phyloP scores from a whole-genome alignment of 2,888 invertebrate species.

The Chrysolina americana region DNA sequence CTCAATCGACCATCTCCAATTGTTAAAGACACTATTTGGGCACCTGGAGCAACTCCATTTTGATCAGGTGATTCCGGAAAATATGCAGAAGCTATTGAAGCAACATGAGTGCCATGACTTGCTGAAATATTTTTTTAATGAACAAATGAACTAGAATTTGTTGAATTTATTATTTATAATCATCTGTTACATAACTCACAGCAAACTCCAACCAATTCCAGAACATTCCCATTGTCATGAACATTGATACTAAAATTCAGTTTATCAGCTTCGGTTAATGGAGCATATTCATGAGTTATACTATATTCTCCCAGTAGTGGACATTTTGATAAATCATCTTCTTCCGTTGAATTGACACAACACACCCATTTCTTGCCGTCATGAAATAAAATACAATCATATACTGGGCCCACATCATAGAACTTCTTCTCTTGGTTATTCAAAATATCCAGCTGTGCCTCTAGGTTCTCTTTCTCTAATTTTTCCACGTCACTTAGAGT shows the following conservation, averaged over 20 bases:
- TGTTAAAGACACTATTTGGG: conserved; percentile 91
- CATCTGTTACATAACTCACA: conserved; percentile 76
- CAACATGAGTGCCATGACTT: conserved; percentile 97
- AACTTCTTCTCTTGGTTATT: conserved; percentile 90
- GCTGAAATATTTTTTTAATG: conserved; percentile 72
- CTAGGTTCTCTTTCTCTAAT: conserved; percentile 89
- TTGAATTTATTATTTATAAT: too few relatives aligned
- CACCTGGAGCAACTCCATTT: conserved; percentile 97
- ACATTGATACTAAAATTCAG: conserved; percentile 94
- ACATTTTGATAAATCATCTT: conserved; percentile 85
- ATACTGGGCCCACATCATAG: conserved; percentile 88
- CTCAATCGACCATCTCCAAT: conserved; percentile 94
- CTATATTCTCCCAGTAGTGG: conserved; percentile 86
- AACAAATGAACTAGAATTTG: neutral
- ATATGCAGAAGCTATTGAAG: conserved; percentile 94
- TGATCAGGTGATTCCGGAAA: conserved; percentile 89
- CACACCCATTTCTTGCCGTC: conserved; percentile 94
- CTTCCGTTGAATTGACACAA: conserved; percentile 87
- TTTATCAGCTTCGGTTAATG: conserved; percentile 84
- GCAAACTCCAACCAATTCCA: conserved; percentile 95
- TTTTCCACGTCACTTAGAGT: conserved; percentile 77
- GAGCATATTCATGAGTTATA: conserved; percentile 82
- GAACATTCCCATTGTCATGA: conserved; percentile 88
- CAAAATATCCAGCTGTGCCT: conserved; percentile 87
- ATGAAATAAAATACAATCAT: conserved; percentile 94